These are phyloP conservation scores for Rhincodon typus DNA, from an alignment of 2,797 vertebrate genomes.

Conservation along the genomic window DNA sequence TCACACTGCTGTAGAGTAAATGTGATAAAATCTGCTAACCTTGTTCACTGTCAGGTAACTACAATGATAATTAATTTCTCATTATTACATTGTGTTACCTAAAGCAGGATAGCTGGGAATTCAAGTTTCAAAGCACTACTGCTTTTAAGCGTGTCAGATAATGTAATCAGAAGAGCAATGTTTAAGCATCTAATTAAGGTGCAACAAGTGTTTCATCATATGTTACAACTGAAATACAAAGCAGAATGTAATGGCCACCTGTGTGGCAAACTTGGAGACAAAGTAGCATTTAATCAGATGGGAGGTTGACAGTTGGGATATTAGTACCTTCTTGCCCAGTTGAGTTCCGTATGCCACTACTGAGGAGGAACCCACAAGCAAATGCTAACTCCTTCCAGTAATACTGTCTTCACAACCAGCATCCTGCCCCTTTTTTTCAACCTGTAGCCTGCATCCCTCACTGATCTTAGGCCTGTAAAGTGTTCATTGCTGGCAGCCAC, in stretches of 20 bases:
- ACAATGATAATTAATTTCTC: background rate
- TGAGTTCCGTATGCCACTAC: no score
- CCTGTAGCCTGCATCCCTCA: no score
- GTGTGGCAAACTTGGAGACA: background rate
- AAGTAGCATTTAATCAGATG: background rate
- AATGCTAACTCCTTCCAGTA: no score
- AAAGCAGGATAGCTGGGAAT: background rate
- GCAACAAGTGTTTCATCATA: background rate
- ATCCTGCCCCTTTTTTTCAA: no score
- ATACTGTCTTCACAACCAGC: no score
- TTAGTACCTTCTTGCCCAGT: background rate
- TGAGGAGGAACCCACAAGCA: no score
- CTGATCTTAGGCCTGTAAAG: no score
- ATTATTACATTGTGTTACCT: background rate
- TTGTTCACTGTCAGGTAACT: slow-evolving; percentile 17
- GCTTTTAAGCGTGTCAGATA: background rate
- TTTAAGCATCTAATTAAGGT: background rate
- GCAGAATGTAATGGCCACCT: no score
- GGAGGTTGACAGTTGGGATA: background rate
- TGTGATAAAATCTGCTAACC: background rate
- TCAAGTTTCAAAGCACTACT: background rate
- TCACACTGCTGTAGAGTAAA: slow-evolving; percentile 15
- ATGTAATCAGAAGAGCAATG: background rate
- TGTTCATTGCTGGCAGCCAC: no score
- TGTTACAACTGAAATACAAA: background rate